These are phyloP conservation scores for Argyrosomus regius DNA, from an alignment of 2,797 vertebrate genomes.

Conservation along the genomic window DNA sequence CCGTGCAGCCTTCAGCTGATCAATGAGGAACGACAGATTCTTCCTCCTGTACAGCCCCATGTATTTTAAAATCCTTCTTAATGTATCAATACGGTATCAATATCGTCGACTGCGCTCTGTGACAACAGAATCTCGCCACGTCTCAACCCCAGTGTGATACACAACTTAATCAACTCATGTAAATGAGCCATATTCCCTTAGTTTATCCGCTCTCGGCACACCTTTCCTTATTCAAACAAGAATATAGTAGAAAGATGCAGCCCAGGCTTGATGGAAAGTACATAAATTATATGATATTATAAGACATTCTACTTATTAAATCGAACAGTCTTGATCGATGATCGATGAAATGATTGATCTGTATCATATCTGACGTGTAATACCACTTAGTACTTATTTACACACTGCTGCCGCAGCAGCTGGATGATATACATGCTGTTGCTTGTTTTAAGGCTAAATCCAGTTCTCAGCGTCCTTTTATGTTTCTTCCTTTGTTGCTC, in stretches of 20 bases:
- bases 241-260: background rate
- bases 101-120: too few species aligned
- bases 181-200: too few species aligned
- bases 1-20: too few species aligned
- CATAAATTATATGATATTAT: background rate
- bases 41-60: too few species aligned
- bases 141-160: too few species aligned
- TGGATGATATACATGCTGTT: background rate
- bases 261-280: background rate
- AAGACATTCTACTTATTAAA: background rate
- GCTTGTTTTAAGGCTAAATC: background rate
- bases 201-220: too few species aligned
- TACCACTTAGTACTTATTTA: background rate
- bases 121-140: too few species aligned
- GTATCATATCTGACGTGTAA: background rate
- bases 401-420: background rate
- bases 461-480: background rate
- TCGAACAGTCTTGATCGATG: background rate
- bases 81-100: too few species aligned
- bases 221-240: too few species aligned
- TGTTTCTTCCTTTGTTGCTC: background rate
- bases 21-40: too few species aligned
- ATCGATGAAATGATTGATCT: background rate
- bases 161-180: too few species aligned
- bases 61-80: too few species aligned